Conservation (phyloP, 2,888 invertebrate genomes). For the Cremastobaeus sp. region DNA sequence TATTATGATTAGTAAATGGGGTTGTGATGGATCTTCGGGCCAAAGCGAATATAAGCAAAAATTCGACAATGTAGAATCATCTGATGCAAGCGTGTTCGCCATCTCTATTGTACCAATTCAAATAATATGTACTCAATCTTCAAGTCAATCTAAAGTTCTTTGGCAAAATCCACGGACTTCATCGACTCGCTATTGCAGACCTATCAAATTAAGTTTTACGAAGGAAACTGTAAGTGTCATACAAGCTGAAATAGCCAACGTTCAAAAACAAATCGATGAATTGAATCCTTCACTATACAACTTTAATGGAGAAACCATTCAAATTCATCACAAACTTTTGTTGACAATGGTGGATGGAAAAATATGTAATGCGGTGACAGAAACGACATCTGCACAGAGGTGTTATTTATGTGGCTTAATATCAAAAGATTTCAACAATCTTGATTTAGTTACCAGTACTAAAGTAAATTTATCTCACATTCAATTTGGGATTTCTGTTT, state of each 20-base stretch:
- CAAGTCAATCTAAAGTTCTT: not conserved
- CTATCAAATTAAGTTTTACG: not conserved
- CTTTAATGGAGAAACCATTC: not conserved
- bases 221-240: constrained; percentile 18
- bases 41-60: not conserved
- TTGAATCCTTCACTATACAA: constrained; percentile 7
- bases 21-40: too few species aligned
- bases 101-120: constrained; percentile 8
- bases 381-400: constrained; percentile 43
- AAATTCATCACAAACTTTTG: constrained; percentile 28
- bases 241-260: constrained; percentile 11
- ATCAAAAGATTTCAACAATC: constrained; percentile 55
- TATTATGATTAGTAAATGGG: not conserved
- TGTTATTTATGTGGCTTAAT: constrained; percentile 57
- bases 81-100: not conserved
- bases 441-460: constrained; percentile 26
- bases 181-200: constrained; percentile 2
- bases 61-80: not conserved
- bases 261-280: constrained; percentile 44
- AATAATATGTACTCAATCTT: not conserved
- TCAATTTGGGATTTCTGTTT: not conserved
- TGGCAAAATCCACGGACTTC: constrained; percentile 12
- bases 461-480: constrained; percentile 5
- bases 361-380: constrained; percentile 43
- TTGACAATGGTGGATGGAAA: constrained; percentile 55